Evolutionary conservation across 2,888 invertebrate species (phyloP).

Genomic region (Eustalomyia histrio): DNA sequence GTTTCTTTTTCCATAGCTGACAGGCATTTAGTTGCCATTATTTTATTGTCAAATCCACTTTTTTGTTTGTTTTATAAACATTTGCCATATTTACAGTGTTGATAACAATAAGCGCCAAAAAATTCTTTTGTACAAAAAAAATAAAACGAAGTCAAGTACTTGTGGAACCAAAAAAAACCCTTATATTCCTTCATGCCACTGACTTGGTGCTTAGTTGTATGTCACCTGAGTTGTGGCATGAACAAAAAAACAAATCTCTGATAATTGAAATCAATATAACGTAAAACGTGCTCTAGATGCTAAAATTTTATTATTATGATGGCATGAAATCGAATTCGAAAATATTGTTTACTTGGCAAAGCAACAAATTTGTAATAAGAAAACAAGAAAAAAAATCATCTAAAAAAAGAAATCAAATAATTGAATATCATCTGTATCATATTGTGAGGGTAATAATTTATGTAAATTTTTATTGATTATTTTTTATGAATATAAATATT

Average conservation of each 20-base stretch:
- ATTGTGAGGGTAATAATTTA: constrained; percentile 27
- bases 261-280: constrained; percentile 64
- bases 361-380: background rate
- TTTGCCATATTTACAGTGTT: constrained; percentile 75
- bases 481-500: constrained; percentile 3
- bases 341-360: constrained; percentile 49
- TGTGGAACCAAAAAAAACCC: constrained; percentile 59
- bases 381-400: constrained; percentile 2
- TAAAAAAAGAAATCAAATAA: constrained; percentile 35
- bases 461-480: constrained; percentile 31
- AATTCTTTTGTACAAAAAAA: constrained; percentile 54
- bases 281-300: constrained; percentile 57
- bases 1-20: background rate
- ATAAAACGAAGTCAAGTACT: constrained; percentile 21
- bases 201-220: constrained; percentile 13
- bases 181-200: constrained; percentile 1
- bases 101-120: constrained; percentile 76
- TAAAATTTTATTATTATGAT: constrained; percentile 29
- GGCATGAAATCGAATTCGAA: constrained; percentile 33
- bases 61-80: constrained; percentile 54
- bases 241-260: constrained; percentile 45
- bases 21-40: constrained; percentile 25
- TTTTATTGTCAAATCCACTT: constrained; percentile 30
- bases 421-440: constrained; percentile 12
- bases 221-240: constrained; percentile 39